Base-by-base conservation (phyloP, 2,888 invertebrate genomes). In the Cheilosia grossa region DNA sequence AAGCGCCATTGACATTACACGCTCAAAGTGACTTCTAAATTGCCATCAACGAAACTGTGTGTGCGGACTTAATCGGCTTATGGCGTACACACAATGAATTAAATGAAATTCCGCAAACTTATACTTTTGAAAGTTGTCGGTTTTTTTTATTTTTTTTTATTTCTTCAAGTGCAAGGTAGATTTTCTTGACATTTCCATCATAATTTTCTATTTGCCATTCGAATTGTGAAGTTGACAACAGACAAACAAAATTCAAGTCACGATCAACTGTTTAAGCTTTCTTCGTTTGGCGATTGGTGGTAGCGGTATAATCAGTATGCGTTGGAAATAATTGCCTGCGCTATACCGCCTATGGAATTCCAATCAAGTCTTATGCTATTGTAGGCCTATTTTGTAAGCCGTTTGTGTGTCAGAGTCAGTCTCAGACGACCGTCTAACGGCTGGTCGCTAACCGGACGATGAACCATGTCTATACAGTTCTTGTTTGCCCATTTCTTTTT, bases 401-500 rank as follows among this genome's bases (percentile, higher is more conserved):
- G 70, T 19, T 59, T 61, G 64, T 64, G 47, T 69, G 61, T 24
- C 51, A 51, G 37, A 37, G 13, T 37, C 37, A 37, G 37, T 13
- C 37, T 37, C 37, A 37, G 37, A 37, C 37, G 24, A 24, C 51
- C 15, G 51, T 53, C 59, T 66, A 54, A 67, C 53, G 67, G 79
- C 17, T 70, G 67, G 61, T 64, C 54, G 53, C 66, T 80, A 59
- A 42, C 27, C 58, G 80, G 54, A 54, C 66, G 42, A 56, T 83
- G 83, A 83, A 83, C 83, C 59, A 37, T 33, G 24, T 59, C 37
- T 79, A 4, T 56, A 37, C n/a, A 30, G 53, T 17, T 30, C 53
- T 5, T 53, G 1, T 69, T 24, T 61, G n/a, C 33, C 13, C 37
- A n/a, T 15, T 70, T 88, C 53, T 44, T n/a, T 93, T 93, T 13